Base-by-base conservation (phyloP, 2,797 vertebrate genomes). In the Hypotaenidia okinawae region DNA sequence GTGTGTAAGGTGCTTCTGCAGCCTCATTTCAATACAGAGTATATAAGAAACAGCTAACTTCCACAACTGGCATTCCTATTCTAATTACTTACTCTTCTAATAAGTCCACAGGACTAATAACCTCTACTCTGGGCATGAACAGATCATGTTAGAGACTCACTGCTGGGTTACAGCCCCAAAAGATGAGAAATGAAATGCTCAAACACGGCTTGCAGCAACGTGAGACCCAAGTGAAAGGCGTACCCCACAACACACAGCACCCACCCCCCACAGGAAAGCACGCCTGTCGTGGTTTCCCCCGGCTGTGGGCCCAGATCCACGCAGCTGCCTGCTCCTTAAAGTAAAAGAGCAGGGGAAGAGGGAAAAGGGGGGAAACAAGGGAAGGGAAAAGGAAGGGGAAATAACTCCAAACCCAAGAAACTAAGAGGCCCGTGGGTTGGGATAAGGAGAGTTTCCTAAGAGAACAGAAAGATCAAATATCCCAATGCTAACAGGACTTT, bases 211-310 rank as follows among this genome's bases (percentile, higher is more conserved):
- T 57, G n/a, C 73, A 74, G 87, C 73, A 61, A 59, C 10, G 63
- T 0, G 12, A 57, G 62, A 45, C 13, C 4, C 0, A 3, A 55
- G 72, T 1, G 30, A 68, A 51, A 52, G 2, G 7, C 4, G 7
- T 2, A 35, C 4, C 19, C 61, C 6, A 28, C 49, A 89, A 51
- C 25, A 57, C 1, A 12, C 39, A 5, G 9, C 2, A 11, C 0
- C 13, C 35, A 68, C 45, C 37, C 22, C n/a, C 21, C 43, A 9
- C 12, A 6, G 9, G 1, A 23, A 52, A 39, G 33, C 0, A 0
- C 0, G 3, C 35, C 35, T 35, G 35, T n/a, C n/a, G n/a, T n/a
- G n/a, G n/a, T n/a, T n/a, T n/a, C n/a, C n/a, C n/a, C n/a, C n/a
- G n/a, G n/a, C n/a, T n/a, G n/a, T n/a, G n/a, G n/a, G n/a, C n/a